A percentile compares a stretch with the other conserved stretches of the same genome.
phyloP scores from a whole-genome alignment of 2,888 invertebrate genomes.

The Leistus spinibarbis region DNA sequence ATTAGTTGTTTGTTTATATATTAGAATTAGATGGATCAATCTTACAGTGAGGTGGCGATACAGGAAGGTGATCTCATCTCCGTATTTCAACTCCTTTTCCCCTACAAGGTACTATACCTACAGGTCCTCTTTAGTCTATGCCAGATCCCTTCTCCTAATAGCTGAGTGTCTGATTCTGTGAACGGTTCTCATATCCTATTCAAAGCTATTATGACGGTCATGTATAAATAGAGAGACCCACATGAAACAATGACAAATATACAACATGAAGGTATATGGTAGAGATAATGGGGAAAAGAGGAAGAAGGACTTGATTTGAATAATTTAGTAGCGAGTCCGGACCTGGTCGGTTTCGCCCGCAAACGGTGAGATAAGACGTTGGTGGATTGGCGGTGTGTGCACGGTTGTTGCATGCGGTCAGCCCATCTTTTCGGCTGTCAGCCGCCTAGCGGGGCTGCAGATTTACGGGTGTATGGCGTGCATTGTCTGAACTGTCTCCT shows the following conservation, averaged over 20 bases:
- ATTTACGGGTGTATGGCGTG: conserved; percentile 58
- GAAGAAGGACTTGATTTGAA: background rate
- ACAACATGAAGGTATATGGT: background rate
- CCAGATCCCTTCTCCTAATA: background rate
- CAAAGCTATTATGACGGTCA: background rate
- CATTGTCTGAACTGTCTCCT: conserved; percentile 51
- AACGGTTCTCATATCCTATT: background rate
- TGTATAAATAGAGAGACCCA: background rate
- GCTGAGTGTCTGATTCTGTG: background rate
- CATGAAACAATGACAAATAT: background rate
- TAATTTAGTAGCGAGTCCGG: background rate
- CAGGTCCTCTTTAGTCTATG: background rate
- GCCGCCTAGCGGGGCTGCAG: conserved; percentile 53
- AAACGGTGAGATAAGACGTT: conserved; percentile 1
- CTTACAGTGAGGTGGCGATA: no score
- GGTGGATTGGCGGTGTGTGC: conserved; percentile 14
- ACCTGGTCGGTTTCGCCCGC: background rate
- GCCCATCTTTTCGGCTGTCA: conserved; percentile 52
- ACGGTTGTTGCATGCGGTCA: conserved; percentile 52
- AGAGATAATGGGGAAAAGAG: background rate
- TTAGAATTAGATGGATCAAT: no score
- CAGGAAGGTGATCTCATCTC: no score
- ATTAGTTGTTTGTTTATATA: no score
- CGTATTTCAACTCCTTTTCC: no score
- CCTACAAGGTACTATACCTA: background rate